Base-by-base conservation (phyloP, 2,113 vertebrate species). In the Gadus macrocephalus region DNA sequence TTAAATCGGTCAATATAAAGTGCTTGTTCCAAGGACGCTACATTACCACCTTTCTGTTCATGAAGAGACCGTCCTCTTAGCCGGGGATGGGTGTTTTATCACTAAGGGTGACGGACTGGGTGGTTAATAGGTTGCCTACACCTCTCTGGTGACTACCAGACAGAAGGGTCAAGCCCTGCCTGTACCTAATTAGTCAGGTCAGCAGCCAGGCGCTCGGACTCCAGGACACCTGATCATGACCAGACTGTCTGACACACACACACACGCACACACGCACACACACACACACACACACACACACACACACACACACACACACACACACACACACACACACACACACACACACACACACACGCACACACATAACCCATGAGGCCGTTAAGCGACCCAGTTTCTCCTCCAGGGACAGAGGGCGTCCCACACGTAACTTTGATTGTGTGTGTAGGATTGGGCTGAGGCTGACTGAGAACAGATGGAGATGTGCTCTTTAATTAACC, bases 401-500 rank as follows among this genome's bases (percentile, higher is more conserved):
- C 25, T 25, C 61, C 25, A 22, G 61, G 61, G 61, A 27, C 22
- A 15, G 22, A 27, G 20, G n/a, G 56, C 56, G 55, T 68, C 42
- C 42, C 42, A 49, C 42, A 49, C 42, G 11, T 49, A 49, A 49
- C 42, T 49, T 53, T 59, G 55, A 17, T 15, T 38, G 53, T 38
- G 67, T 68, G 42, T 28, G 75, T 78, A 81, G 84, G 71, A 87
- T 81, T 75, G 82, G 80, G 83, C 71, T 78, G 71, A 84, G 86
- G 85, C 79, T 90, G 86, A 91, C 88, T 90, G 88, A 89, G 90
- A 92, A 92, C 92, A 93, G 92, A 92, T 93, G 92, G 92, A 91
- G 87, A 86, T 88, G 88, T 90, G 91, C 89, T 92, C 90, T 91
- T 91, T 92, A 92, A 93, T 93, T 93, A 93, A 93, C 92, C 92